These are phyloP conservation scores for Drosophila robusta DNA, from an alignment of 2,888 invertebrate species.

Conservation along the genomic window DNA sequence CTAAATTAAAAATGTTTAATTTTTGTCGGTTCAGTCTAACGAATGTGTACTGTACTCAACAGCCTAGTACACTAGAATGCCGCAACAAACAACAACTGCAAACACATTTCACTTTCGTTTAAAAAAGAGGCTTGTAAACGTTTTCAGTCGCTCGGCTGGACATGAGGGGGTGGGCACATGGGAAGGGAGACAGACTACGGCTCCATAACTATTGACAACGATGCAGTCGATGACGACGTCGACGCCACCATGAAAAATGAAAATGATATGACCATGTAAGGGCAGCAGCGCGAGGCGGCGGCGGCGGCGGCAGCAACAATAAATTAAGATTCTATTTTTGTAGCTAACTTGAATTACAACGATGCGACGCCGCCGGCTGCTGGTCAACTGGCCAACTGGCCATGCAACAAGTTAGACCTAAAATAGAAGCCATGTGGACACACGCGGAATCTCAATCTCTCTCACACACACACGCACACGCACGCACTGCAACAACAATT, in stretches of 20 bases:
- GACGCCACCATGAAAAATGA: conserved; percentile 67
- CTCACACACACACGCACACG: conserved; percentile 23
- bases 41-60: conserved; percentile 33
- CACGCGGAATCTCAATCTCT: conserved; percentile 27
- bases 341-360: conserved; percentile 76
- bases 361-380: conserved; percentile 23
- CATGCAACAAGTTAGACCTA: conserved; percentile 77
- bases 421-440: conserved; percentile 67
- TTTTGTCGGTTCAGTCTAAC: neutral
- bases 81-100: conserved; percentile 35
- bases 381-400: conserved; percentile 45
- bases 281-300: conserved; percentile 39
- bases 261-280: conserved; percentile 78
- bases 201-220: conserved; percentile 41
- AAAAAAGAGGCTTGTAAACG: conserved; percentile 49
- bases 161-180: neutral
- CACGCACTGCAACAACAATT: conserved; percentile 16
- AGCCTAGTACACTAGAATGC: conserved; percentile 40
- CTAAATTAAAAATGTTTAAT: neutral
- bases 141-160: conserved; percentile 23
- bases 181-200: neutral
- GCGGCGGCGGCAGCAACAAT: conserved; percentile 65
- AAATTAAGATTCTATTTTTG: conserved; percentile 81
- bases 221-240: conserved; percentile 7
- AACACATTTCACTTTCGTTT: conserved; percentile 74